phyloP scores from a whole-genome alignment of 2,797 vertebrate species.

The Gallinago stenura region DNA sequence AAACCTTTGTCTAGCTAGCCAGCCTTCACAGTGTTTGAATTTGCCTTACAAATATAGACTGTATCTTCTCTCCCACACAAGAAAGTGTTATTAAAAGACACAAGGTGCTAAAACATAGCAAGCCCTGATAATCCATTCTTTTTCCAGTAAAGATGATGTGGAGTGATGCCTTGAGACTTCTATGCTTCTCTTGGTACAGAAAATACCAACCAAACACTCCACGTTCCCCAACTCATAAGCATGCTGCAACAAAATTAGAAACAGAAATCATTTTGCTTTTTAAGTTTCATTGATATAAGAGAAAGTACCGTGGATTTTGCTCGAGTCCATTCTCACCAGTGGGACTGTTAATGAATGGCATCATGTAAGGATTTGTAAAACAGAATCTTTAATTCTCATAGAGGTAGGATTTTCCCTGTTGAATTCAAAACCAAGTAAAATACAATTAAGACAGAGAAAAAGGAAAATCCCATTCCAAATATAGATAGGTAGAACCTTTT shows the following conservation, averaged over 20 bases:
- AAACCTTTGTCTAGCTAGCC: background rate
- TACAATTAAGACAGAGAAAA: background rate
- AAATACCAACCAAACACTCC: background rate
- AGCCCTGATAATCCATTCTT: background rate
- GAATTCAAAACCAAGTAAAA: background rate
- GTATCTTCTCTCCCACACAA: background rate
- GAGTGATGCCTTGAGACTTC: background rate
- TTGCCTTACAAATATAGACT: background rate
- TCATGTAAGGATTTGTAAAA: background rate
- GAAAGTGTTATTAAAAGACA: background rate
- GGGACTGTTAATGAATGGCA: background rate
- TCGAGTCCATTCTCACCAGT: background rate
- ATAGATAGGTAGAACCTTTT: background rate
- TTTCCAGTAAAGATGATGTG: background rate
- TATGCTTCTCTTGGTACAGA: background rate
- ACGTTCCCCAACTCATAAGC: background rate
- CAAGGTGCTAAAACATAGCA: background rate
- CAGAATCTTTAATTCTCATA: background rate
- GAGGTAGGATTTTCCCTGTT: background rate
- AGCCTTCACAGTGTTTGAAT: background rate
- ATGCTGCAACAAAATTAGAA: background rate
- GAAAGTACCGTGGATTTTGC: background rate
- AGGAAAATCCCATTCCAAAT: background rate
- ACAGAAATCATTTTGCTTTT: background rate
- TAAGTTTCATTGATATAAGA: background rate